Conservation (phyloP, 64 coral and sea anemone species). For the Hydrozoanthus tunicans region DNA sequence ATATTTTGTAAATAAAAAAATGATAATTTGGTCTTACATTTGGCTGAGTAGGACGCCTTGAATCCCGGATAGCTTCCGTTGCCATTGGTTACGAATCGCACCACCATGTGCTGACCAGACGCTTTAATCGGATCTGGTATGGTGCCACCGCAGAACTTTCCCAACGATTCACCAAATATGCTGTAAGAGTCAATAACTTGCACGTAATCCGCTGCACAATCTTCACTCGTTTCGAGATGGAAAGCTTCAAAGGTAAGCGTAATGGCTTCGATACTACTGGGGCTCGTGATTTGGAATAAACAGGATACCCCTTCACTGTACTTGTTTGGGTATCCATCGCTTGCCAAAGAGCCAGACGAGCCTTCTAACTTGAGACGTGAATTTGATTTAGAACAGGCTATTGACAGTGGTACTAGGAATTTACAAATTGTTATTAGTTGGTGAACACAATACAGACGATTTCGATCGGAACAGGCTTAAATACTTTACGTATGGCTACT, state of each 20-base stretch:
- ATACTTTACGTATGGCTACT: neutral
- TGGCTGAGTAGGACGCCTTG: slow-evolving; percentile 15
- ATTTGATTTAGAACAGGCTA: slow-evolving; percentile 30
- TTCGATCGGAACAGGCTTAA: too few relatives aligned
- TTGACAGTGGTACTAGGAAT: slow-evolving; percentile 56
- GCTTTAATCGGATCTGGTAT: slow-evolving; percentile 49
- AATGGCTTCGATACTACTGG: slow-evolving; percentile 44
- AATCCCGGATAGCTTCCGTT: slow-evolving; percentile 46
- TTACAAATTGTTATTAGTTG: neutral
- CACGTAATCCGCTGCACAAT: slow-evolving; percentile 72
- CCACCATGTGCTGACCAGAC: slow-evolving; percentile 50
- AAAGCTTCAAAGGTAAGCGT: slow-evolving; percentile 61
- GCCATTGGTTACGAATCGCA: slow-evolving; percentile 59
- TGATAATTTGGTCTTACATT: neutral
- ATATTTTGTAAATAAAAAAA: too few relatives aligned
- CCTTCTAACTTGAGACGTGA: slow-evolving; percentile 8
- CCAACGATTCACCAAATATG: slow-evolving; percentile 52
- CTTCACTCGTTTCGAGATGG: slow-evolving; percentile 58
- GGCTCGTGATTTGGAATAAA: slow-evolving; percentile 14
- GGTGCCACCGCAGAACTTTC: slow-evolving; percentile 63
- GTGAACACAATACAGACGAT: neutral
- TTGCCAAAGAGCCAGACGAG: slow-evolving; percentile 45
- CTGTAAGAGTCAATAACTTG: slow-evolving; percentile 54
- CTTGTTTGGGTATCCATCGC: slow-evolving; percentile 59
- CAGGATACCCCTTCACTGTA: slow-evolving; percentile 55